Percentiles rank a stretch among this genome's conserved stretches.
These are phyloP conservation scores for Oryzias melastigma DNA, from an alignment of 2,113 vertebrate genomes.

Conservation along the genomic window DNA sequence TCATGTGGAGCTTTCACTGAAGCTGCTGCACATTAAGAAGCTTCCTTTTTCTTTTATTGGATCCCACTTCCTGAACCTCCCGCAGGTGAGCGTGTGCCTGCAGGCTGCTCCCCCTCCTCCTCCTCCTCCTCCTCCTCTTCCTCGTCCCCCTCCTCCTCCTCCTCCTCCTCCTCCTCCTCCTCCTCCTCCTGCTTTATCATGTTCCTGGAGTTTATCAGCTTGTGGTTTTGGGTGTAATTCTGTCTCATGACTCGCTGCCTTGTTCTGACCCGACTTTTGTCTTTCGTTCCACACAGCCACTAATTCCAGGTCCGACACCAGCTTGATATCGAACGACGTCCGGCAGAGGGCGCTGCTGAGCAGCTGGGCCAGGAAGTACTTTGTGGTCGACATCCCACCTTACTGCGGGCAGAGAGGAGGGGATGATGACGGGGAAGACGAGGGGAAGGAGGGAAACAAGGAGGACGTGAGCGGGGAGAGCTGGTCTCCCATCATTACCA, in stretches of 20 bases:
- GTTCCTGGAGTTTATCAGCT: too few relatives aligned
- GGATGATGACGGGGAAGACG: constrained; percentile 9
- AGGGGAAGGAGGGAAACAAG: neutral
- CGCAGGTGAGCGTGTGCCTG: too few relatives aligned
- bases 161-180: too few relatives aligned
- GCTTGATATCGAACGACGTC: constrained; percentile 70
- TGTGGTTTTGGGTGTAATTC: too few relatives aligned
- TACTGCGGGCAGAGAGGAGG: constrained; percentile 73
- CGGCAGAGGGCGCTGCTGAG: constrained; percentile 75
- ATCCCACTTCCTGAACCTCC: neutral
- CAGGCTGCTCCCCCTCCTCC: too few relatives aligned
- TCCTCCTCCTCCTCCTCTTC: too few relatives aligned
- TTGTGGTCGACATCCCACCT: constrained; percentile 89
- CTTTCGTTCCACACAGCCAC: constrained; percentile 6
- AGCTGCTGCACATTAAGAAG: neutral
- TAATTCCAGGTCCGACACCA: constrained; percentile 70
- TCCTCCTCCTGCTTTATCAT: too few relatives aligned
- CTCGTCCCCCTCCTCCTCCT: too few relatives aligned
- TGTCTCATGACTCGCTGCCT: neutral
- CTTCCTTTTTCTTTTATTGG: neutral
- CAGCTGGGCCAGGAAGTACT: constrained; percentile 84
- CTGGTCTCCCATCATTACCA: constrained; percentile 55
- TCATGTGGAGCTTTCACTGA: too few relatives aligned
- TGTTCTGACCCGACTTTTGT: neutral
- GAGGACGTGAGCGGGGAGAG: constrained; percentile 46